Evolutionary conservation across 2,888 invertebrate genomes (phyloP).

Genomic region (Hofmannophila pseudospretella): DNA sequence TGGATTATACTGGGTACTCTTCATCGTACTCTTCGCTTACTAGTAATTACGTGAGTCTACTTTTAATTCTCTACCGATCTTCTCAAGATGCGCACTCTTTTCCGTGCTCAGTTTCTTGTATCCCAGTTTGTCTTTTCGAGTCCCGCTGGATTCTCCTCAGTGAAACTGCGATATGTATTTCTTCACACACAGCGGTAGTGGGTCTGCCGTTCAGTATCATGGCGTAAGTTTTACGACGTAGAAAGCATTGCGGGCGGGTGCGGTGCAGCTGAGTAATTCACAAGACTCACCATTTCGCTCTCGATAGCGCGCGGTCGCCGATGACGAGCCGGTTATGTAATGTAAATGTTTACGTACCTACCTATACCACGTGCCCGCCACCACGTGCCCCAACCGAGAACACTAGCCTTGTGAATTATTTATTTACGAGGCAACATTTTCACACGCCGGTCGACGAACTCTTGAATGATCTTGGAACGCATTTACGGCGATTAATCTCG

Average conservation of each 20-base stretch:
- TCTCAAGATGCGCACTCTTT: too few species aligned
- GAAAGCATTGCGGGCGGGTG: conserved; percentile 9
- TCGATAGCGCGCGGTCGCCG: conserved; percentile 61
- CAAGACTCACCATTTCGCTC: conserved; percentile 59
- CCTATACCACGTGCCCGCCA: conserved; percentile 67
- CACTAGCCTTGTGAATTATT: conserved; percentile 79
- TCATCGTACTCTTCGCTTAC: too few species aligned
- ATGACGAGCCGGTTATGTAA: conserved; percentile 76
- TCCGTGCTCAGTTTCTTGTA: too few species aligned
- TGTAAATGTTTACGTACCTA: conserved; percentile 76
- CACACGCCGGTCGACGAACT: conserved; percentile 76
- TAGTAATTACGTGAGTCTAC: too few species aligned
- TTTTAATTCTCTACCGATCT: too few species aligned
- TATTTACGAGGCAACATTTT: conserved; percentile 77
- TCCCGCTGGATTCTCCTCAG: too few species aligned
- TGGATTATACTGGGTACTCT: too few species aligned
- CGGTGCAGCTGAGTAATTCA: conserved; percentile 37
- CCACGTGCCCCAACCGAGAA: conserved; percentile 73
- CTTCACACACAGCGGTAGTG: too few species aligned
- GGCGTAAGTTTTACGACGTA: conserved; percentile 3
- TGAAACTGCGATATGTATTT: too few species aligned
- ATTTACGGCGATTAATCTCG: conserved; percentile 70
- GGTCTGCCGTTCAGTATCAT: too few species aligned
- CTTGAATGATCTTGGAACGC: conserved; percentile 70
- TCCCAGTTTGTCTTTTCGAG: too few species aligned